Base-by-base conservation (phyloP, 2,888 invertebrate species). In the Cyclophora albipunctata region DNA sequence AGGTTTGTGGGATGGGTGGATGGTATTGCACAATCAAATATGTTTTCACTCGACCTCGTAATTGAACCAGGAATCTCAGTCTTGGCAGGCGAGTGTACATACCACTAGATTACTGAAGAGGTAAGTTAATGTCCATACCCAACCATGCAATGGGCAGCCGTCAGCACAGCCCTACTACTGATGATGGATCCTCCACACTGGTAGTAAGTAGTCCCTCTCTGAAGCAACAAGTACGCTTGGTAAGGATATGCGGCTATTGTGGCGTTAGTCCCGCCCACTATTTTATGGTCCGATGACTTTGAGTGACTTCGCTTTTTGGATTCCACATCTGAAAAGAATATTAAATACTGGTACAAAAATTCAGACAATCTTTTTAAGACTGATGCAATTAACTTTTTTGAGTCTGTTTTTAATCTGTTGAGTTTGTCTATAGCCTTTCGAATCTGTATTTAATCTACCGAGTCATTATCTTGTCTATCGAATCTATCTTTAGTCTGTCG, bases 111-210 rank as follows among this genome's bases (percentile, higher is more conserved):
- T 20, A 20, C 20, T 20, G 20, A 20, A 2, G 20, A 20, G 20
- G 20, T 20, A 20, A 20, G 1, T 20, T 20, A 20, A 20, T 2
- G 20, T 20, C 20, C 20, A 20, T 77, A 90, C 90, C 77, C 72
- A 3, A 55, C 53, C 1, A 89, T 57, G 55, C 90, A 90, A 66
- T 90, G 90, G 3, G 90, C 90, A 5, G 90, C 90, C 0, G 89
- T 88, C 7, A 90, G 57, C 4, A 90, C 64, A 51, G 72, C 70
- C n/a, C 58, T 58, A 1, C 48, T 41, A 50, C 67, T 83, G 42
- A 89, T 67, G 49, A 90, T 85, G 1, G 86, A 83, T 0, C 90
- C 90, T 5, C 90, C 90, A 57, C 90, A 90, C 46, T 79, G 78
- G 50, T 70, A 86, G 54, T 75, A 68, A 3, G 67, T 59, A 0